Conservation (phyloP, 2,888 invertebrate genomes). For the Teleogryllus oceanicus region DNA sequence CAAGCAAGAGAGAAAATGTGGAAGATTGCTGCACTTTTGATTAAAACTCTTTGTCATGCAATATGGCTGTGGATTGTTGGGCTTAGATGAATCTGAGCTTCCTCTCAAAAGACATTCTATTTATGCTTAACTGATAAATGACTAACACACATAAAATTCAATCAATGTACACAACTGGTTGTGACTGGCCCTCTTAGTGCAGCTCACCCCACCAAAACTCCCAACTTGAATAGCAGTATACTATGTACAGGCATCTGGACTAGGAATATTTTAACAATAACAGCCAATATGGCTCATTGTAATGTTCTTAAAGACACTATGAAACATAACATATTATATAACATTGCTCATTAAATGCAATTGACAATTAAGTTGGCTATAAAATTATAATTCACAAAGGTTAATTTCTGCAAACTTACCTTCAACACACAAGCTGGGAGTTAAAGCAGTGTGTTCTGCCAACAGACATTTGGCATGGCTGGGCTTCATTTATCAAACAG, state of each 20-base stretch:
- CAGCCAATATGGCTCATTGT: slow-evolving; percentile 18
- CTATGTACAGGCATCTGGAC: slow-evolving; percentile 1
- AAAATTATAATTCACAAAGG: not conserved
- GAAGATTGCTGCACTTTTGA: too few species aligned
- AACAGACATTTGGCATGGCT: not conserved
- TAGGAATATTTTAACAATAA: not conserved
- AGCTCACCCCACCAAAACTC: not conserved
- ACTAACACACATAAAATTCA: too few species aligned
- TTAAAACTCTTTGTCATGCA: too few species aligned
- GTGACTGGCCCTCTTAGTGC: slow-evolving; percentile 3
- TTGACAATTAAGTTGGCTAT: not conserved
- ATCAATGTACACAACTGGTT: not conserved
- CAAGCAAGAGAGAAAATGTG: too few species aligned
- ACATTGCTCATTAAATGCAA: not conserved
- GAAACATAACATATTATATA: not conserved
- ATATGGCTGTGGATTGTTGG: too few species aligned
- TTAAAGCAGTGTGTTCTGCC: not conserved
- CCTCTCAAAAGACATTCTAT: too few species aligned
- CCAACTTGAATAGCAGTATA: not conserved
- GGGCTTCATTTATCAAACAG: not conserved
- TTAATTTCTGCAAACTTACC: slow-evolving; percentile 18
- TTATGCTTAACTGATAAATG: too few species aligned
- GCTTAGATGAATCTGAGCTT: too few species aligned
- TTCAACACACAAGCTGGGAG: not conserved
- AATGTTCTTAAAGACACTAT: slow-evolving; percentile 18